Base-by-base conservation (phyloP, 2,888 invertebrate genomes). In the Ichneumoninae sp. region DNA sequence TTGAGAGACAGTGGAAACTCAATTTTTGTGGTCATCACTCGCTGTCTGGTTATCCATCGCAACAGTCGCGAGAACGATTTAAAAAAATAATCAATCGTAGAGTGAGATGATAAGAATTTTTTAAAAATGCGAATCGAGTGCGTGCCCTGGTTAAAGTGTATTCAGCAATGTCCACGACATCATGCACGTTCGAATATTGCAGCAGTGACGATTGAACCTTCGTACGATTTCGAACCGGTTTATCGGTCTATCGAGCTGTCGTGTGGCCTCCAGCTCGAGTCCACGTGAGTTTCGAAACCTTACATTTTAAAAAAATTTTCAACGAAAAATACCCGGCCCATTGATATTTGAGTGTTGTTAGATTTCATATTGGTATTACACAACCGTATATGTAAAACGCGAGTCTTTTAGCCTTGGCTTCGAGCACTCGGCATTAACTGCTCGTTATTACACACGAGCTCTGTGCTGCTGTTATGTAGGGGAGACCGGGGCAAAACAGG, bases 111-210 rank as follows among this genome's bases (percentile, higher is more conserved):
- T 60, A 13, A 30, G 1, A 30, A 30, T 22, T 26, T 1, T 0
- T 5, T 54, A 54, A 71, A 50, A 69, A 90, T 89, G 89, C 82
- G 78, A 65, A 86, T 89, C 82, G 86, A 87, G 68, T 89, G 88
- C 30, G 80, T 75, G 26, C 82, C 85, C n/a, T 89, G 89, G 89
- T 68, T 87, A 22, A 84, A 84, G 72, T 89, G 88, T 57, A 62
- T 83, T 60, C 74, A 78, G 68, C 77, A 83, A 44, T 57, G 76
- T 81, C 79, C 78, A 33, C 80, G 76, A 50, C 16, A 62, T 16
- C 26, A 33, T 7, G 66, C 47, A 19, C 81, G 77, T 52, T 62
- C 57, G n/a, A 60, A 82, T 26, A 71, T 68, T 10, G 78, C 75
- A 16, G 75, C 66, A 6, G 62, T 79, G 75, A 54, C 26, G 30